Evolutionary conservation across 2,113 vertebrate genomes (phyloP).

Genomic region (Hemicordylus capensis): DNA sequence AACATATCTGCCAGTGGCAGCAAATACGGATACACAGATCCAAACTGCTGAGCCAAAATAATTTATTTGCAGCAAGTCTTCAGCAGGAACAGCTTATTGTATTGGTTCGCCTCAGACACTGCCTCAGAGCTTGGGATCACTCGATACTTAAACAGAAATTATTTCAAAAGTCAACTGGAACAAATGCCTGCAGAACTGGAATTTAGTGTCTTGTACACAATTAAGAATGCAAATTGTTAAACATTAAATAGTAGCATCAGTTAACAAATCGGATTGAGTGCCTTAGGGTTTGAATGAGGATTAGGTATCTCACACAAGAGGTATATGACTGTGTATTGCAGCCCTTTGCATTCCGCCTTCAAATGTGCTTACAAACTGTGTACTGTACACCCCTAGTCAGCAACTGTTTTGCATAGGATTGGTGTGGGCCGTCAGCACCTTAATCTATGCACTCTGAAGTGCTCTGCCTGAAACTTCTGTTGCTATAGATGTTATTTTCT

Average conservation of each 20-base stretch:
- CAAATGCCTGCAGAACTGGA: neutral
- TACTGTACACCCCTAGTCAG: neutral
- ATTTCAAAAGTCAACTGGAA: neutral
- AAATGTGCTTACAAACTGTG: neutral
- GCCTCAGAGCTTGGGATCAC: neutral
- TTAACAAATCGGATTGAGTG: neutral
- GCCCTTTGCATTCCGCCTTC: neutral
- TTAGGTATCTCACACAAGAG: neutral
- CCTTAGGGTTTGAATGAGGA: neutral
- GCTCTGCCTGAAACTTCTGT: neutral
- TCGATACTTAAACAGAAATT: neutral
- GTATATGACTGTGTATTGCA: neutral
- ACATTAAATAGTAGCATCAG: neutral
- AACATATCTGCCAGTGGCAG: neutral
- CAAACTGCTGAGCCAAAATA: too few species aligned
- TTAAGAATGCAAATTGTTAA: neutral
- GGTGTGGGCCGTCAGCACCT: neutral
- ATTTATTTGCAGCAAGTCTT: too few species aligned
- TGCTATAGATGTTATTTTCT: neutral
- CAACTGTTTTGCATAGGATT: neutral
- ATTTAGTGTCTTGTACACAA: neutral
- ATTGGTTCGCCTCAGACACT: neutral
- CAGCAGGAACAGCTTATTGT: too few species aligned
- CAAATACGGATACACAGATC: neutral
- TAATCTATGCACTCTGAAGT: too few species aligned